Evolutionary conservation across 1,140 invertebrate genomes (phyloP).

Genomic region (Pseudoatta argentina): DNA sequence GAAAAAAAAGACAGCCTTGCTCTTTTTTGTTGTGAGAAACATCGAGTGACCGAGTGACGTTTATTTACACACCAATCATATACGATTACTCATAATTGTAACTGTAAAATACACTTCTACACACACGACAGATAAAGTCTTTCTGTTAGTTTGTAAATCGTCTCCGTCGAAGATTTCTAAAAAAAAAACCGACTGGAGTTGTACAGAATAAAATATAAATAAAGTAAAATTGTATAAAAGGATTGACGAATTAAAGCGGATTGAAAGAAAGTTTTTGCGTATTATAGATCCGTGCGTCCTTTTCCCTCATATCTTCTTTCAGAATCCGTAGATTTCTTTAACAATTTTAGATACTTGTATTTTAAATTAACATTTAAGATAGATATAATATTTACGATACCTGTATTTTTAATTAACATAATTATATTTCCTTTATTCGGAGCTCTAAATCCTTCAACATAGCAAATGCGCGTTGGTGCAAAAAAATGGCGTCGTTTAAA

Average conservation of each 20-base stretch:
- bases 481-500: background rate
- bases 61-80: constrained; percentile 5
- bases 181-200: background rate
- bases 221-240: constrained; percentile 14
- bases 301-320: background rate
- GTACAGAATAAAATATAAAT: constrained; percentile 48
- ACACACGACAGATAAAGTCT: background rate
- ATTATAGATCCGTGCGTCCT: background rate
- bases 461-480: too few relatives aligned
- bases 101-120: constrained; percentile 39
- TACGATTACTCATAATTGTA: constrained; percentile 18
- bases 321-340: background rate
- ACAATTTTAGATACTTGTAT: background rate
- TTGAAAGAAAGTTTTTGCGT: constrained; percentile 1
- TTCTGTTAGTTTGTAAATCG: constrained; percentile 2
- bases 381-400: too few relatives aligned
- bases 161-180: background rate
- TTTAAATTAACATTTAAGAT: background rate
- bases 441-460: background rate
- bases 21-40: background rate
- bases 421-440: background rate
- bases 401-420: background rate
- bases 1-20: background rate
- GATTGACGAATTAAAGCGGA: constrained; percentile 35
- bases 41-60: constrained; percentile 13